Percentiles rank a stretch among this genome's conserved stretches.
Evolutionary conservation across 2,797 vertebrate species (phyloP).

Genomic region (Falco rusticolus): DNA sequence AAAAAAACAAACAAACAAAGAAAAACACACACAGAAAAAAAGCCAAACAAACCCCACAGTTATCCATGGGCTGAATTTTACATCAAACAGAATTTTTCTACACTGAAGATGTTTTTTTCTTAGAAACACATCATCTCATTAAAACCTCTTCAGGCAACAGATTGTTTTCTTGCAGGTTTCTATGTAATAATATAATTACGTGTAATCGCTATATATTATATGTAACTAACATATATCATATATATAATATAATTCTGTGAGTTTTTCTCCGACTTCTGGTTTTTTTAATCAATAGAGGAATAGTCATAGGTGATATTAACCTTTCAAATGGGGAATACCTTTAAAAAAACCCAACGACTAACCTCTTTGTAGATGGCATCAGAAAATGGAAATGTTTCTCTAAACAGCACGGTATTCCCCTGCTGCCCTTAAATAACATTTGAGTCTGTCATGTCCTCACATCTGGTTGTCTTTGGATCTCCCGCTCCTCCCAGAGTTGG

Average conservation of each 20-base stretch:
- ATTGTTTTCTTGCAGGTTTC: neutral
- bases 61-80: neutral
- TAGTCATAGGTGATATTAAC: neutral
- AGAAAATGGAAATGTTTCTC: neutral
- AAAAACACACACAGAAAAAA: too few species aligned
- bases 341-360: too few species aligned
- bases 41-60: neutral
- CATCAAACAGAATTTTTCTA: neutral
- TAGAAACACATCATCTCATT: neutral
- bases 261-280: neutral
- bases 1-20: neutral
- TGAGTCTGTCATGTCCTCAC: neutral
- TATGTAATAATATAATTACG: neutral
- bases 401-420: neutral
- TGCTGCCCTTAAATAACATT: neutral
- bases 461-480: neutral
- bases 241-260: neutral
- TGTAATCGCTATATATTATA: neutral
- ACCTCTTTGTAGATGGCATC: neutral
- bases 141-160: neutral
- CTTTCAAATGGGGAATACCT: neutral
- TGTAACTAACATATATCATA: too few species aligned
- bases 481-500: neutral
- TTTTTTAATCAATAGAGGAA: neutral
- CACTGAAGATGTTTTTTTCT: neutral